phyloP scores from a whole-genome alignment of 1,140 invertebrate species.

The Drosophila gunungcola region DNA sequence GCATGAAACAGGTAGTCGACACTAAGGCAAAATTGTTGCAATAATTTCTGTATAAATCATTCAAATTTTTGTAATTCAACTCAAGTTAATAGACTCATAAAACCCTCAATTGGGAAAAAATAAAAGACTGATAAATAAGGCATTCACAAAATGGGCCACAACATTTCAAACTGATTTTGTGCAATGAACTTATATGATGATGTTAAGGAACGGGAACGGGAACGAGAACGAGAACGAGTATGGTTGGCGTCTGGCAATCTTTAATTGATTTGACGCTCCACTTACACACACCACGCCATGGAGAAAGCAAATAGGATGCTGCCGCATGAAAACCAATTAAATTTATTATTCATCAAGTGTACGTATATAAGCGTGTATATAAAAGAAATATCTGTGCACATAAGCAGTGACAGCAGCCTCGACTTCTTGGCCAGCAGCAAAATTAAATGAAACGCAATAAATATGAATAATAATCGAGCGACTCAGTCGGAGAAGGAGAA shows the following conservation, averaged over 20 bases:
- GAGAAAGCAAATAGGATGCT: slow-evolving; percentile 35
- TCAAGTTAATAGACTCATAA: slow-evolving; percentile 4
- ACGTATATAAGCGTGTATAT: slow-evolving; percentile 4
- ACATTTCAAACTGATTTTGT: slow-evolving; percentile 26
- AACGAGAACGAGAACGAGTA: slow-evolving; percentile 8
- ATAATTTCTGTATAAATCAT: not conserved
- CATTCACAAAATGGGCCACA: slow-evolving; percentile 19
- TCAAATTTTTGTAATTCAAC: not conserved
- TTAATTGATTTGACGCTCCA: slow-evolving; percentile 63
- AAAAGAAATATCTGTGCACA: slow-evolving; percentile 7
- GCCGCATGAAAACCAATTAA: slow-evolving; percentile 59
- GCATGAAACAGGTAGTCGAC: not conserved
- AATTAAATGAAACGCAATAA: slow-evolving; percentile 65
- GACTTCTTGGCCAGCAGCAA: slow-evolving; percentile 35
- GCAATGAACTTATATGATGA: slow-evolving; percentile 38
- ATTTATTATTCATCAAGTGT: slow-evolving; percentile 62
- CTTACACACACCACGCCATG: slow-evolving; percentile 30
- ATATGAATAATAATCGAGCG: slow-evolving; percentile 58
- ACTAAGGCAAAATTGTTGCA: not conserved
- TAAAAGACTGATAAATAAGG: not conserved
- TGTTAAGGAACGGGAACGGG: slow-evolving; percentile 10
- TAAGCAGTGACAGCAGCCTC: not conserved
- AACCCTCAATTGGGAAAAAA: not conserved
- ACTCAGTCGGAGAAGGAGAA: slow-evolving; percentile 2
- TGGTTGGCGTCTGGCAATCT: slow-evolving; percentile 38